Percentiles rank a stretch among this genome's conserved stretches.
Conservation (phyloP, 1,140 invertebrate genomes). For the Anastrepha obliqua region DNA sequence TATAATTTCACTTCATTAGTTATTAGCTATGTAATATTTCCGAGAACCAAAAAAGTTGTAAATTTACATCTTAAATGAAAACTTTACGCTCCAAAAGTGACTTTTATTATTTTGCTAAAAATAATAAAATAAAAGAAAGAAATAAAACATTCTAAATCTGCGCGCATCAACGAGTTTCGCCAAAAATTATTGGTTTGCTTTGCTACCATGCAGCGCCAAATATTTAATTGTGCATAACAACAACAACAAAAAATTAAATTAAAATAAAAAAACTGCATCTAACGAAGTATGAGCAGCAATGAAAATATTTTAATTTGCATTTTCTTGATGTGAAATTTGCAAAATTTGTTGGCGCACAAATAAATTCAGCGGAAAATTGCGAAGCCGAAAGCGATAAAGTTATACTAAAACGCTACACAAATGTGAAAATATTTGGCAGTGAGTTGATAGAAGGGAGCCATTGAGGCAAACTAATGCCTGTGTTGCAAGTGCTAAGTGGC, state of each 20-base stretch:
- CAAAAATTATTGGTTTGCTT: neutral
- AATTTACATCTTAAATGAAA: no score
- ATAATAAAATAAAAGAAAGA: no score
- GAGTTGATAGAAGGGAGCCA: neutral
- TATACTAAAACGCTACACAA: neutral
- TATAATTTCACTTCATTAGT: no score
- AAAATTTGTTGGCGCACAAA: conserved; percentile 13
- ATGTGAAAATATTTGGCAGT: neutral
- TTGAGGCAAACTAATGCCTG: neutral
- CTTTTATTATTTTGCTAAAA: no score
- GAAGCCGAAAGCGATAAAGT: conserved; percentile 31
- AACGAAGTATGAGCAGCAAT: neutral
- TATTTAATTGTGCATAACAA: conserved; percentile 46
- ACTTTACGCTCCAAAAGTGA: no score
- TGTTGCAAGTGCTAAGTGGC: neutral
- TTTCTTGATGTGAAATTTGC: conserved; percentile 48
- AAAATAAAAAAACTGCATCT: neutral
- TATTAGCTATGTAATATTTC: no score
- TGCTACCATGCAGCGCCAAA: neutral
- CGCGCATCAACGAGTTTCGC: neutral
- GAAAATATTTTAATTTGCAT: conserved; percentile 52
- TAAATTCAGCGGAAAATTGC: conserved; percentile 42
- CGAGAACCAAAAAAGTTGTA: no score
- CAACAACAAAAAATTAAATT: neutral
- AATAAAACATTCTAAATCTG: neutral